Evolutionary conservation across 2,888 invertebrate genomes (phyloP), one percentile per base, ranked within the genome.

Genomic region (Brachyptera putata): DNA sequence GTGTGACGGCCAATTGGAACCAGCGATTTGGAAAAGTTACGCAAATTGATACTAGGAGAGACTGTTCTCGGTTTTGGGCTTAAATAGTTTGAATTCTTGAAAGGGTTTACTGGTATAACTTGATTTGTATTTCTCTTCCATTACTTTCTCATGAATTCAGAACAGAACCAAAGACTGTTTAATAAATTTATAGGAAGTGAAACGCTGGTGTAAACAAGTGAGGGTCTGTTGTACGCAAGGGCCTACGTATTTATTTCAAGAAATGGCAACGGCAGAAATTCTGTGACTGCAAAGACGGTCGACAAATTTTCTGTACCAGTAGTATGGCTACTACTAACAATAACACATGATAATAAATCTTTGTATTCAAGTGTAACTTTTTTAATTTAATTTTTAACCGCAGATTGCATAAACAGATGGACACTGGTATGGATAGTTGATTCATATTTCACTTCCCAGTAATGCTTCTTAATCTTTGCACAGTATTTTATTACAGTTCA

Each of bases 401-500:
- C n/a, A n/a, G n/a, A n/a, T n/a, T n/a, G n/a, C n/a, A n/a, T 53
- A 34, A 30, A 18, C 30, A 25, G 30, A 53, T 30, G 16, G 34
- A 53, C 18, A 53, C 53, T 26, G 16, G 30, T 25, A 30, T 25
- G 25, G 18, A 34, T 53, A 26, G 25, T 25, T 16, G 25, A 30
- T 53, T 21, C 25, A 49, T 25, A 53, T 18, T 60, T 60, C 56
- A 48, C 56, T 56, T 56, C 48, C 56, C 50, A n/a, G n/a, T n/a
- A n/a, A n/a, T n/a, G n/a, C n/a, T n/a, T 61, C 57, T 46, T 48
- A 18, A 56, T 56, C 56, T 60, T 43, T 60, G 60, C 60, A 60
- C 60, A 60, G 60, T 60, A 60, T 60, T 60, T 60, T 46, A 56
- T 56, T 43, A 22, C 43, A 43, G 16, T 43, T 26, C 55, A 41